Base-by-base conservation (phyloP, 1,140 invertebrate genomes). In the Drosophila nigrodunni region DNA sequence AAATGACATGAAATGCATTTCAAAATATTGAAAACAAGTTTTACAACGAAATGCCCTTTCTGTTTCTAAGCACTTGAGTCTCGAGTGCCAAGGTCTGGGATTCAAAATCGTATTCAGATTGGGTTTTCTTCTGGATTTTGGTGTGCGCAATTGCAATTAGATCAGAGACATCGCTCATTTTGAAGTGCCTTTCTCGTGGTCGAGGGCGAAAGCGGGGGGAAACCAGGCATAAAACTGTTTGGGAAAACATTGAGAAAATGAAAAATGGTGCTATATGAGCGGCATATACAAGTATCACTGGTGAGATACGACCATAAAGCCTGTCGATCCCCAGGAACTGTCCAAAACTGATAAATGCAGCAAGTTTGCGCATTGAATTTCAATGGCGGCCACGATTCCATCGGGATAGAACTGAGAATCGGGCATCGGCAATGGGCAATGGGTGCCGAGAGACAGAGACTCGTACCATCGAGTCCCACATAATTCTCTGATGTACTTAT, bases 351-450 rank as follows among this genome's bases (percentile, higher is more conserved):
- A 90, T 80, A 82, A 87, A 90, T 83, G 80, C 82, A 83, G 88
- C 80, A 90, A 83, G 88, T 79, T 90, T 90, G 87, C 78, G 82
- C 86, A 44, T 90, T 88, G 87, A 90, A 90, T 90, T 83, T 88
- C 87, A 90, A 90, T 90, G 82, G 82, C 81, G 52, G 54, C 52
- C 66, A 64, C 52, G 76, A 68, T 66, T 37, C 52, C 7, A 72
- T 65, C 50, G 52, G 39, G 34, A 62, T 46, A 73, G 72, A 13
- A 46, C n/a, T 4, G 25, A n/a, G 49, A n/a, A 34, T 35, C n/a
- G 50, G n/a, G 35, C 21, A 57, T 21, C 15, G 15, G 37, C 18
- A 21, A 21, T 34, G 50, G 55, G 54, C 70, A 62, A 78, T 88
- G 83, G 82, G 69, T 87, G 82, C 74, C 82, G 59, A 78, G 74